Percentiles rank a stretch among this genome's conserved stretches.
These are phyloP conservation scores for Xerus inauris DNA, from an alignment of 2,113 vertebrate species.

Conservation along the genomic window DNA sequence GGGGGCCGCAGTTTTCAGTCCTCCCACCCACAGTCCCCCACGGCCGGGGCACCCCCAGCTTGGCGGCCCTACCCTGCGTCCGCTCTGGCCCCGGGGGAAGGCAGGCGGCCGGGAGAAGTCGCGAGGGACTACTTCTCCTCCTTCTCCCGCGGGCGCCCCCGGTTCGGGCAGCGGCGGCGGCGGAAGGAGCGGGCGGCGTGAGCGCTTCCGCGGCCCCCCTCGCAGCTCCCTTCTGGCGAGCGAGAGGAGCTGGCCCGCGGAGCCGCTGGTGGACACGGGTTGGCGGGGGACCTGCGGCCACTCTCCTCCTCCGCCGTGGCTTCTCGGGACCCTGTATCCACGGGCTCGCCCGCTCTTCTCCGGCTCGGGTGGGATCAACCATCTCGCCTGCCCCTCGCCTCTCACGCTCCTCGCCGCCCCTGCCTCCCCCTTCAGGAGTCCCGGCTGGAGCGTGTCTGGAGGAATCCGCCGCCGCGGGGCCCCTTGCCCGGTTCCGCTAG, in stretches of 20 bases:
- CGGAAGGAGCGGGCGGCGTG: slow-evolving; percentile 71
- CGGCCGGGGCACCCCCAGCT: background rate
- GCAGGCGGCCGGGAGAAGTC: slow-evolving; percentile 22
- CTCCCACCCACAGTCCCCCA: background rate
- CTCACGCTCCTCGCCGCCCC: slow-evolving; percentile 51
- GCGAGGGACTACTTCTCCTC: slow-evolving; percentile 81
- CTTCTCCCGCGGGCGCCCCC: slow-evolving; percentile 72
- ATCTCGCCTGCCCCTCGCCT: slow-evolving; percentile 24
- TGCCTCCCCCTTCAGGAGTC: slow-evolving; percentile 50
- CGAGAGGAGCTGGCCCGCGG: slow-evolving; percentile 62
- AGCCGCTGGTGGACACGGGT: slow-evolving; percentile 26
- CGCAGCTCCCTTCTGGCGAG: slow-evolving; percentile 68
- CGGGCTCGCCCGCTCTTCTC: background rate
- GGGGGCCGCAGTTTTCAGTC: background rate
- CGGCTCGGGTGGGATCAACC: background rate
- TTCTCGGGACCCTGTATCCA: background rate
- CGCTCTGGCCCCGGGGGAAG: background rate
- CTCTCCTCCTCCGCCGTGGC: background rate
- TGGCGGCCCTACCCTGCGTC: background rate
- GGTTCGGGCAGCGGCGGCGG: slow-evolving; percentile 51
- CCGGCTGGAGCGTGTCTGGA: slow-evolving; percentile 71
- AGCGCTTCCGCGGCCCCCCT: slow-evolving; percentile 77
- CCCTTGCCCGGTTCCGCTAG: slow-evolving; percentile 43
- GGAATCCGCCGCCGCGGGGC: slow-evolving; percentile 71
- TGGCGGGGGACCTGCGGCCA: background rate